These are phyloP conservation scores for Sarotherodon lohbergeri DNA, from an alignment of 2,113 vertebrate species.

Conservation along the genomic window DNA sequence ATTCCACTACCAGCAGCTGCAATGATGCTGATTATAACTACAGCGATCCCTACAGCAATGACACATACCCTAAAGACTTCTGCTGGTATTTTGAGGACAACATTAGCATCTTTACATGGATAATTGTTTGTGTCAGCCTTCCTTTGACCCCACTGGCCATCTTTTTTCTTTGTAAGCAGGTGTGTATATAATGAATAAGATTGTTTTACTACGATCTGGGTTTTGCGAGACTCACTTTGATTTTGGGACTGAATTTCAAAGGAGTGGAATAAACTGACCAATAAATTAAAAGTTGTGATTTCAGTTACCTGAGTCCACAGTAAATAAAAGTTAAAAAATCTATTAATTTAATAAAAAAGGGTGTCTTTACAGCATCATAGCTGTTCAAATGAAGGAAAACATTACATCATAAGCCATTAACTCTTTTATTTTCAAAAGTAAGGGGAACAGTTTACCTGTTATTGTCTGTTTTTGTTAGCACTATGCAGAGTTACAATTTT, in stretches of 20 bases:
- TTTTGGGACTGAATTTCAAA: not conserved
- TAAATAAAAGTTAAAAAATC: not conserved
- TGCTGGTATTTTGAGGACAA: not conserved
- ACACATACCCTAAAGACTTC: not conserved
- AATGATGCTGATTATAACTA: too few relatives aligned
- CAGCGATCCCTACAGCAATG: too few relatives aligned
- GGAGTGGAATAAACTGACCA: not conserved
- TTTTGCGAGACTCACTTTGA: not conserved
- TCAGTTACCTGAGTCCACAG: too few relatives aligned
- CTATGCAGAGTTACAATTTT: rapidly evolving
- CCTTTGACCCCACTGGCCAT: not conserved
- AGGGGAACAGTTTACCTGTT: not conserved
- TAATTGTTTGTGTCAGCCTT: not conserved
- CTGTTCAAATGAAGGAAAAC: rapidly evolving
- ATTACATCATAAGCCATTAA: not conserved
- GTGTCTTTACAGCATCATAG: not conserved
- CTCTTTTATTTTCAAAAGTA: not conserved
- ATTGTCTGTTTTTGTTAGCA: not conserved
- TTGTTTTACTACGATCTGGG: not conserved
- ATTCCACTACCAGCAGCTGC: too few relatives aligned
- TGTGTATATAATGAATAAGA: not conserved
- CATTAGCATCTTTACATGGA: rapidly evolving
- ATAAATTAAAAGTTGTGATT: not conserved
- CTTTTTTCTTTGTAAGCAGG: not conserved
- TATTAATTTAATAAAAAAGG: not conserved